phyloP scores from a whole-genome alignment of 2,888 invertebrate genomes.

The Nomada ferruginata region DNA sequence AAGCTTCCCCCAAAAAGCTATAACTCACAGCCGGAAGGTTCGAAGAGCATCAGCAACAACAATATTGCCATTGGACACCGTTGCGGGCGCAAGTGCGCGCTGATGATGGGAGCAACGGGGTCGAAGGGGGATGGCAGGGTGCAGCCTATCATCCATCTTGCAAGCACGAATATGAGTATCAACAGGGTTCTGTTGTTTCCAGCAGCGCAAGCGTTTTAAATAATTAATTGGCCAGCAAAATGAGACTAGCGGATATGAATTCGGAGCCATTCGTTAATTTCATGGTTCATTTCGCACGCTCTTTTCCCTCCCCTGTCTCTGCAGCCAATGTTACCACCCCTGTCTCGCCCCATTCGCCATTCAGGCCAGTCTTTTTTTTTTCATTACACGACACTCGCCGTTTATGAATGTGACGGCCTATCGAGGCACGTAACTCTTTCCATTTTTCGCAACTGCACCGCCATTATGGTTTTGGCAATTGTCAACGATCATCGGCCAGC shows the following conservation, averaged over 20 bases:
- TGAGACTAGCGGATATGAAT: constrained; percentile 75
- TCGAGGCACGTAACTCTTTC: constrained; percentile 65
- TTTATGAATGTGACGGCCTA: constrained; percentile 70
- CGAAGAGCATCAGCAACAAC: neutral
- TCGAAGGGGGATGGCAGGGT: neutral
- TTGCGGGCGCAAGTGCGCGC: neutral
- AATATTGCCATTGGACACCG: neutral
- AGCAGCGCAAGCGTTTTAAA: constrained; percentile 73
- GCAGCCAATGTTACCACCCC: constrained; percentile 3
- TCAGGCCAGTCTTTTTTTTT: constrained; percentile 43
- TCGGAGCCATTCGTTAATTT: constrained; percentile 78
- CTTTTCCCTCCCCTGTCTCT: constrained; percentile 44
- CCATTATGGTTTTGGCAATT: constrained; percentile 66
- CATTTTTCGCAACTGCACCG: constrained; percentile 22
- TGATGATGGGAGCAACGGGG: constrained; percentile 1
- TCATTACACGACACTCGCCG: constrained; percentile 67
- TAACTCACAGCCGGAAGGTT: neutral
- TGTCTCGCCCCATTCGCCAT: constrained; percentile 17
- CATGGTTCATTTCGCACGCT: constrained; percentile 76
- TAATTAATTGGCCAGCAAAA: constrained; percentile 79
- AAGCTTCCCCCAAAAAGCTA: neutral
- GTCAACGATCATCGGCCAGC: constrained; percentile 62
- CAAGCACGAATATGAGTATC: constrained; percentile 71
- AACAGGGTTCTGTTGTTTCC: constrained; percentile 69
- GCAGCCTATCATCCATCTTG: constrained; percentile 69